Evolutionary conservation across 2,797 vertebrate genomes (phyloP).

Genomic region (Phaenicophaeus curvirostris): DNA sequence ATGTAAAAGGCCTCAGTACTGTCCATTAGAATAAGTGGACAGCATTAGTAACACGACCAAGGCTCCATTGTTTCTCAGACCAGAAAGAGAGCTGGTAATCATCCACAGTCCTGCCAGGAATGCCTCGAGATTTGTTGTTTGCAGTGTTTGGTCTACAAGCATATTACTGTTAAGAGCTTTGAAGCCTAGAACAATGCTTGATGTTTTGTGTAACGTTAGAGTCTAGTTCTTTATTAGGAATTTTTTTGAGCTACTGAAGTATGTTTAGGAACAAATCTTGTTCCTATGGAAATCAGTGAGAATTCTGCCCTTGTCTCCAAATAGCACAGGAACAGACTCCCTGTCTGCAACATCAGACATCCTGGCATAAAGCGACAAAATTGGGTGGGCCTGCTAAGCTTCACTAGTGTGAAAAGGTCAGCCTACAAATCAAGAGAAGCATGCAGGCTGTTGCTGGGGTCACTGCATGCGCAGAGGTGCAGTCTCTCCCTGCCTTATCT

Average conservation of each 20-base stretch:
- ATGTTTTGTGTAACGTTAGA: background rate
- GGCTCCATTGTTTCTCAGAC: background rate
- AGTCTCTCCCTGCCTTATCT: background rate
- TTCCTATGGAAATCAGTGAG: constrained; percentile 55
- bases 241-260: constrained; percentile 45
- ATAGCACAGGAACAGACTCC: constrained; percentile 13
- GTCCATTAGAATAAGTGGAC: background rate
- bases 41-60: background rate
- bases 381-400: constrained; percentile 16
- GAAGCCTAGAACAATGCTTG: constrained; percentile 2
- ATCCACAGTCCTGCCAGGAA: background rate
- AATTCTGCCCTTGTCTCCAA: constrained; percentile 39
- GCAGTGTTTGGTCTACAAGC: background rate
- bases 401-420: constrained; percentile 6
- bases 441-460: background rate
- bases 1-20: background rate
- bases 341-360: constrained; percentile 1
- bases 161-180: background rate
- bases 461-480: background rate
- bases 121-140: background rate
- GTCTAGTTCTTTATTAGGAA: constrained; percentile 52
- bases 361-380: constrained; percentile 13
- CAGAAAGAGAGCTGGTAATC: background rate
- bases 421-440: background rate
- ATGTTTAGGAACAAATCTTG: constrained; percentile 60